These are phyloP conservation scores for Brachionus koreanus DNA, from an alignment of 1,140 invertebrate genomes.

Conservation along the genomic window DNA sequence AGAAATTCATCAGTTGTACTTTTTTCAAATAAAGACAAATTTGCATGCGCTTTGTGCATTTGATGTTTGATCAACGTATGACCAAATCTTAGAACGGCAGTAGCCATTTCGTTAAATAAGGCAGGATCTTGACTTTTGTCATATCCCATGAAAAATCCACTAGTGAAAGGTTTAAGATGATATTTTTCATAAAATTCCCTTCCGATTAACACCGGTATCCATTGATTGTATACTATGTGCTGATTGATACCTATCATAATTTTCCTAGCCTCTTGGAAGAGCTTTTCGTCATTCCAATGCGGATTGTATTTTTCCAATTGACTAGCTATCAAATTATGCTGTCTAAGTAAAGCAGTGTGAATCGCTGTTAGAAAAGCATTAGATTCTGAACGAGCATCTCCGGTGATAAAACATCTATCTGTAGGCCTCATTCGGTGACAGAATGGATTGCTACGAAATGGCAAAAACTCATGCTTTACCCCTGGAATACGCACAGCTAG, in stretches of 20 bases:
- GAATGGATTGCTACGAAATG: not conserved
- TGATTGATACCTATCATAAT: conserved; percentile 85
- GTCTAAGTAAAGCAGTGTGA: conserved; percentile 68
- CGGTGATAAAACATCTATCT: conserved; percentile 52
- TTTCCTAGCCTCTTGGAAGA: conserved; percentile 71
- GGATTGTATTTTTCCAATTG: conserved; percentile 45
- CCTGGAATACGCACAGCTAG: not conserved
- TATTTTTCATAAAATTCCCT: conserved; percentile 45
- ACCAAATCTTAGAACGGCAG: conserved; percentile 60
- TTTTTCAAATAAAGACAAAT: not conserved
- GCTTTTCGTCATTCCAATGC: conserved; percentile 46
- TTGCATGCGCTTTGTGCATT: not conserved
- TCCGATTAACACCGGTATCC: conserved; percentile 82
- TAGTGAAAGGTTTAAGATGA: conserved; percentile 69
- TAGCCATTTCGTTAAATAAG: conserved; percentile 59
- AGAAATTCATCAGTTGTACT: not conserved
- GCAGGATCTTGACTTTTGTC: conserved; percentile 74
- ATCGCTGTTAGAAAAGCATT: conserved; percentile 80
- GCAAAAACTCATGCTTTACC: not conserved
- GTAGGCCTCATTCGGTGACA: not conserved
- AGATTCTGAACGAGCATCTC: conserved; percentile 80
- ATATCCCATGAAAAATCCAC: conserved; percentile 65
- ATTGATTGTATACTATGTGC: conserved; percentile 90
- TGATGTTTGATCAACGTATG: conserved; percentile 16
- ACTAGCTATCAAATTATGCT: conserved; percentile 49